Conservation (phyloP, 1,140 invertebrate species). For the Metopolophium dirhodum region DNA sequence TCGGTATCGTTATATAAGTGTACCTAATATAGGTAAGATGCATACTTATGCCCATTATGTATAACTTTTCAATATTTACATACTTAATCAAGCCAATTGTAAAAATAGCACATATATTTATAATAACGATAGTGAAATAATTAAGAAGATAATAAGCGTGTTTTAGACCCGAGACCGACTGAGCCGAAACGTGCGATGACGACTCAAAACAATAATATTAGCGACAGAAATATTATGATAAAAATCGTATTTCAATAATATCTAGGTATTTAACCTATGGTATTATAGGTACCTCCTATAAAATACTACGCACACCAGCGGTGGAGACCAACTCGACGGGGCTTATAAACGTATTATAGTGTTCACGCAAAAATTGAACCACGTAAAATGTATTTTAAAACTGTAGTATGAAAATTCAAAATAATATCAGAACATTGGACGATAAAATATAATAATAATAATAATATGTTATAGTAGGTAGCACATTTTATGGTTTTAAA, state of each 20-base stretch:
- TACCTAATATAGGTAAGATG: neutral
- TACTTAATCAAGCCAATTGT: neutral
- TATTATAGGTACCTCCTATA: too few relatives aligned
- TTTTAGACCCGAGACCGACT: neutral
- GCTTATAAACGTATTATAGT: neutral
- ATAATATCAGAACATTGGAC: neutral
- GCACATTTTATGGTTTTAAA: neutral
- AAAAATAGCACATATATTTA: neutral
- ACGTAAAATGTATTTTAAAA: neutral
- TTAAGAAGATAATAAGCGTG: neutral
- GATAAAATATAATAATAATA: neutral
- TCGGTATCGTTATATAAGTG: neutral
- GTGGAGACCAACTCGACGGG: too few relatives aligned
- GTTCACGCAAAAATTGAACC: neutral
- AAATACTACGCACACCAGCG: too few relatives aligned
- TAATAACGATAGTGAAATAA: neutral
- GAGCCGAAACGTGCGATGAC: neutral
- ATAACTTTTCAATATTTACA: neutral
- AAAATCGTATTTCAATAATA: neutral
- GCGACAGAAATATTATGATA: neutral
- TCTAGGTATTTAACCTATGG: neutral
- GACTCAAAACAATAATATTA: neutral
- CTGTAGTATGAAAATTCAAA: neutral
- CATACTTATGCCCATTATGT: neutral
- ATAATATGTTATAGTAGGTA: neutral